Evolutionary conservation across 2,888 invertebrate species (phyloP).

Genomic region (Leptopterna dolabrata): DNA sequence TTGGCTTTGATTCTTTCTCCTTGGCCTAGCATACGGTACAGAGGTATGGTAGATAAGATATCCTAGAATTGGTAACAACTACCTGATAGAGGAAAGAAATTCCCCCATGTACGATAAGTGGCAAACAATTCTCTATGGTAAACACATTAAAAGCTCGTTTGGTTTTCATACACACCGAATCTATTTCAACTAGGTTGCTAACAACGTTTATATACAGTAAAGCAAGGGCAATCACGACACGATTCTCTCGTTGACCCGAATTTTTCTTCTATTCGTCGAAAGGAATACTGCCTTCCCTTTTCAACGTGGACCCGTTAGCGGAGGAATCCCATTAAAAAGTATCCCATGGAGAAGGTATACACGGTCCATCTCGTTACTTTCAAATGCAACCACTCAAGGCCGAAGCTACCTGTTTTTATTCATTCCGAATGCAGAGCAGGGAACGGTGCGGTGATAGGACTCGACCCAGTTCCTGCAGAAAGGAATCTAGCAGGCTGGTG

Average conservation of each 20-base stretch:
- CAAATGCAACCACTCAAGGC: background rate
- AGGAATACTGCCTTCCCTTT: background rate
- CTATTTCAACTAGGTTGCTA: background rate
- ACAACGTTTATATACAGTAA: background rate
- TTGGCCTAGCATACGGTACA: too few species aligned
- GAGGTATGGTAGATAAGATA: too few species aligned
- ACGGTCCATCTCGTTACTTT: background rate
- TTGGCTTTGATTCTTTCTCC: too few species aligned
- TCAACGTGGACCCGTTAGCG: background rate
- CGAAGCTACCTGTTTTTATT: background rate
- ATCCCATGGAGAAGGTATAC: background rate
- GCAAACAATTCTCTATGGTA: background rate
- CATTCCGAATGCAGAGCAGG: background rate
- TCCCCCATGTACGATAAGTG: background rate
- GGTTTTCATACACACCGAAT: background rate
- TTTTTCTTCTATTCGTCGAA: background rate
- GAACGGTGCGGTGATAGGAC: background rate
- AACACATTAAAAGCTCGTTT: background rate
- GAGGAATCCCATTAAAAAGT: background rate
- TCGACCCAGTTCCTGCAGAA: background rate
- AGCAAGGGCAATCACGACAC: background rate
- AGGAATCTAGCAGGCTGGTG: background rate
- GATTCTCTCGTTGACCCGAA: background rate
- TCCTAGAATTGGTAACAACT: too few species aligned
- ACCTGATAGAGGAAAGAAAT: too few species aligned